These are phyloP conservation scores for Clarias pachynema DNA, from an alignment of 2,797 vertebrate species.

Conservation along the genomic window DNA sequence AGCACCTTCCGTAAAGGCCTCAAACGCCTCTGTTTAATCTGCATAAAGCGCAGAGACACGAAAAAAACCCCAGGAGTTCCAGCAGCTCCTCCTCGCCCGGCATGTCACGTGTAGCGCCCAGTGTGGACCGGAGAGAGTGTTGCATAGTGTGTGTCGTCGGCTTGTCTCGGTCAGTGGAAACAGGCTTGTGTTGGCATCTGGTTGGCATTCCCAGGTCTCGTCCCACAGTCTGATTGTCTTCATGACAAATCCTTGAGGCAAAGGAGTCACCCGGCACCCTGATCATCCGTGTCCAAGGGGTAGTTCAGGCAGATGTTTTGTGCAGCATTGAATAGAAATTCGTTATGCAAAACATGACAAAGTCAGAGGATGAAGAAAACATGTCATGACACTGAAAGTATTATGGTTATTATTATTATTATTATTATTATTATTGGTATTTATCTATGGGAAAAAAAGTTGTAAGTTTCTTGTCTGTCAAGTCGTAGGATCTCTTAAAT, in stretches of 20 bases:
- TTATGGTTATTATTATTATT: background rate
- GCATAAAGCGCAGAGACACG: constrained; percentile 78
- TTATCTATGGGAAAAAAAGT: background rate
- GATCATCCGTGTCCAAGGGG: constrained; percentile 8
- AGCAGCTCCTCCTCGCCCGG: constrained; percentile 71
- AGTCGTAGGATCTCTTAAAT: background rate
- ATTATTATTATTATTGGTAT: background rate
- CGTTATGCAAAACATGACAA: background rate
- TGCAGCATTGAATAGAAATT: background rate
- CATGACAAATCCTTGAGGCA: constrained; percentile 9
- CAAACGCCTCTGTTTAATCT: constrained; percentile 92
- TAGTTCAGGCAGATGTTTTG: constrained; percentile 5
- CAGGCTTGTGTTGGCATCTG: constrained; percentile 20
- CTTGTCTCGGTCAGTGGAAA: constrained; percentile 20
- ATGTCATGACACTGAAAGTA: background rate
- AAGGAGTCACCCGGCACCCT: constrained; percentile 15
- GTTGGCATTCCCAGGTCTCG: constrained; percentile 17
- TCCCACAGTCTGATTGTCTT: constrained; percentile 7
- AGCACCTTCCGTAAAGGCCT: constrained; percentile 95
- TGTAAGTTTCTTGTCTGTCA: too few species aligned
- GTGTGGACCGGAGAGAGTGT: constrained; percentile 54
- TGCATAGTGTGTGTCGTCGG: background rate
- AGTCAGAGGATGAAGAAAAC: background rate
- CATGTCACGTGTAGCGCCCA: constrained; percentile 73
- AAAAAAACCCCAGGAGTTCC: constrained; percentile 82